Evolutionary conservation across 2,888 invertebrate species (phyloP), one percentile per base, ranked within the genome.

Genomic region (Trachelus troglodyta): DNA sequence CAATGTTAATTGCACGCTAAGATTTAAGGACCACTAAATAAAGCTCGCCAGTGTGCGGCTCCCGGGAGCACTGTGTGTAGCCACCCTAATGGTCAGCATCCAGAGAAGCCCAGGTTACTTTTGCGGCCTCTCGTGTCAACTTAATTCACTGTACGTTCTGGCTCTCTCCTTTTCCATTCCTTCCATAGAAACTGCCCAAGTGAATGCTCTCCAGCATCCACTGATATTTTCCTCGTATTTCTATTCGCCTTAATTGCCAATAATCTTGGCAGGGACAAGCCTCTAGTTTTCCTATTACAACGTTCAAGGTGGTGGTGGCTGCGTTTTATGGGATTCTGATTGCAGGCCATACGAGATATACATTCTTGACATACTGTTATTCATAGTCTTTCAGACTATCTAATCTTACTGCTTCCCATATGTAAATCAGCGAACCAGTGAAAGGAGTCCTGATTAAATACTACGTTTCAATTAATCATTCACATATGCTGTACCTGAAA

Each of bases 281-380:
- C 71, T 73, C 30, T 40, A 33, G 56, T 74, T 76, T n/a, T 73
- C 33, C 30, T 56, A 9, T 56, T 56, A 6, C 56, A 81, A 82
- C 83, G 85, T 85, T 83, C 83, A 87, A 83, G 87, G 82, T 83
- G 81, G 79, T 35, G 3, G 35, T 79, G 40, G 82, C 73, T 56
- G 56, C 56, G 9, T 9, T 56, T 56, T 56, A 56, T 56, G 23
- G 23, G 56, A 56, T 56, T 56, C 23, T 23, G 23, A 56, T 56
- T 56, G 56, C 56, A 56, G 56, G 75, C 75, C 73, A 79, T 74
- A 81, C 81, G 80, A 79, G 79, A 81, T 77, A 79, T 80, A 81
- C 81, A 82, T 83, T 80, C 83, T 86, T 82, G 81, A 82, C 83
- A 81, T 83, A 83, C 56, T 9, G 56, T 56, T 56, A 56, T 23